phyloP scores from a whole-genome alignment of 2,888 invertebrate species.

The Cantharis nigra region DNA sequence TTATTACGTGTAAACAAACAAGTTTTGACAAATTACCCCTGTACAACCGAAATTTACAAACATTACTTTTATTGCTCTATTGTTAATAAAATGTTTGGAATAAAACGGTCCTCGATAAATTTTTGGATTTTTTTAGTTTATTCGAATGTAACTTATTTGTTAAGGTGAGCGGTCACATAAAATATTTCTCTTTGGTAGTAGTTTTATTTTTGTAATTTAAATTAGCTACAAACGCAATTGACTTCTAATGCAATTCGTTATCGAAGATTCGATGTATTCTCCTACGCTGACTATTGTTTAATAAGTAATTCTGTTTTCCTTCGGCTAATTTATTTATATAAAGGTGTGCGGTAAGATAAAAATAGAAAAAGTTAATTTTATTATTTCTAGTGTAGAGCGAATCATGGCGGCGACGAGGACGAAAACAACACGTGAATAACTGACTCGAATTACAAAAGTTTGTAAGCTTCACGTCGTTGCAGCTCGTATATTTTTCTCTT shows the following conservation, averaged over 20 bases:
- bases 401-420: background rate
- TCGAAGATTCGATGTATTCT: conserved; percentile 12
- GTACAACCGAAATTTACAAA: conserved; percentile 1
- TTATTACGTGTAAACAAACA: conserved; percentile 5
- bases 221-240: background rate
- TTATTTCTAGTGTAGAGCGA: conserved; percentile 14
- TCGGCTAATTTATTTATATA: conserved; percentile 14
- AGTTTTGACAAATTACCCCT: background rate
- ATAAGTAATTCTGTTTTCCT: conserved; percentile 7
- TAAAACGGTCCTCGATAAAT: background rate
- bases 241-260: conserved; percentile 14
- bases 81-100: background rate
- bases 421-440: background rate
- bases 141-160: background rate
- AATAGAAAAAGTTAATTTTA: conserved; percentile 16
- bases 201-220: background rate
- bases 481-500: conserved; percentile 25
- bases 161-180: background rate
- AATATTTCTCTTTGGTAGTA: background rate
- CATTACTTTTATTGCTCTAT: background rate
- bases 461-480: conserved; percentile 8
- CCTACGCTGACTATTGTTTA: conserved; percentile 15
- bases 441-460: conserved; percentile 19
- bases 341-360: conserved; percentile 7
- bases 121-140: background rate